A percentile compares a stretch with the other conserved stretches of the same genome.
These are phyloP conservation scores for Acanthococcus lagerstroemiae DNA, from an alignment of 2,888 invertebrate species.

Conservation along the genomic window DNA sequence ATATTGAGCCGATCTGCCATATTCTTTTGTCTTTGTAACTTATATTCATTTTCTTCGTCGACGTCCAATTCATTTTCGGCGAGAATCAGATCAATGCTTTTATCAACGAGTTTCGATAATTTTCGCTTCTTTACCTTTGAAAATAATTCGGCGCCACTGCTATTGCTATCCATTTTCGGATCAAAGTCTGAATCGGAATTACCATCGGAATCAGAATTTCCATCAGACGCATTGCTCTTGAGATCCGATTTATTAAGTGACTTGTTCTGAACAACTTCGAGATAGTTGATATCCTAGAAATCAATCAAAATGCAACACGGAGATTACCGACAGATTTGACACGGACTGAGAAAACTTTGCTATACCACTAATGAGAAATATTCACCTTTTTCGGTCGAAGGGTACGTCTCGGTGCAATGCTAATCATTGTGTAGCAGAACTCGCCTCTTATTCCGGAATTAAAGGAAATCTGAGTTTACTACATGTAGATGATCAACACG, in stretches of 20 bases:
- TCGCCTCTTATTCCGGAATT: no score
- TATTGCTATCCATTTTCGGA: not conserved
- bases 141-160: not conserved
- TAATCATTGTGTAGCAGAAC: not conserved
- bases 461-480: no score
- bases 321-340: not conserved
- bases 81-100: not conserved
- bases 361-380: not conserved
- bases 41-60: slow-evolving; percentile 26
- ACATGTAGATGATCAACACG: no score
- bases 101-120: no score
- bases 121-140: not conserved
- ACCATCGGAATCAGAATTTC: not conserved
- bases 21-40: slow-evolving; percentile 6
- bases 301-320: not conserved
- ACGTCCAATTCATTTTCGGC: not conserved
- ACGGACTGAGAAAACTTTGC: not conserved
- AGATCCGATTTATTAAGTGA: not conserved
- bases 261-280: not conserved
- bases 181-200: not conserved
- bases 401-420: not conserved
- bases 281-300: not conserved
- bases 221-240: not conserved
- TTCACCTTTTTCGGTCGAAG: slow-evolving; percentile 5
- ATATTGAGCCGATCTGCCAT: slow-evolving; percentile 12